Conservation (phyloP, 2,113 vertebrate species). For the Guaruba guarouba region DNA sequence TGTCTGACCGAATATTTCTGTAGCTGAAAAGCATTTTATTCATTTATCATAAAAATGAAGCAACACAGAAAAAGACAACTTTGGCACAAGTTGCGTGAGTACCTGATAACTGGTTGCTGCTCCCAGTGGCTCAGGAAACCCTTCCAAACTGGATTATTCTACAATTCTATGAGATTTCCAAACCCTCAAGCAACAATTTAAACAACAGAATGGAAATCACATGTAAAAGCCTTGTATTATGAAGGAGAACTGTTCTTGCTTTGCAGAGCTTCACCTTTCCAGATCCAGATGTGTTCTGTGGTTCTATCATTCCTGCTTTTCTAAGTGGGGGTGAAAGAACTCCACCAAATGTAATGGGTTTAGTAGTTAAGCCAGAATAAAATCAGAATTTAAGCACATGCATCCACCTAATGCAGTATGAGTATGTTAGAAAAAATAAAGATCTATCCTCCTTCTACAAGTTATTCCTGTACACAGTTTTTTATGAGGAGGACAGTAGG, state of each 20-base stretch:
- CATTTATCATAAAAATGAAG: not conserved
- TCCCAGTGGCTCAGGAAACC: not conserved
- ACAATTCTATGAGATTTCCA: not conserved
- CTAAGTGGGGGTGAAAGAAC: not conserved
- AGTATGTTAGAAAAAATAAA: not conserved
- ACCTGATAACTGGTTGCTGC: not conserved
- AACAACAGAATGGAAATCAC: not conserved
- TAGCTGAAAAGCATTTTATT: not conserved
- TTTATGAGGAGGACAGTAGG: not conserved
- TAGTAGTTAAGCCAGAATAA: not conserved
- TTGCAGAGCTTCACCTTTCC: not conserved
- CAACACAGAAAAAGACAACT: not conserved
- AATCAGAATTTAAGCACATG: not conserved
- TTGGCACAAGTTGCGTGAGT: not conserved
- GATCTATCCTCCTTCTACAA: not conserved
- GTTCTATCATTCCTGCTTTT: not conserved
- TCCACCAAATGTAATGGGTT: not conserved
- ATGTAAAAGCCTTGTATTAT: not conserved
- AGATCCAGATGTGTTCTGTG: not conserved
- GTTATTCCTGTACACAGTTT: not conserved
- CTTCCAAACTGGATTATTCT: not conserved
- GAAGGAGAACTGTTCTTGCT: not conserved
- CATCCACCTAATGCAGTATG: not conserved
- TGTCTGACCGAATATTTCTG: not conserved
- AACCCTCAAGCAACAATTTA: not conserved